These are phyloP conservation scores for Apocrypta bakeri DNA, from an alignment of 1,140 invertebrate genomes.

Conservation along the genomic window DNA sequence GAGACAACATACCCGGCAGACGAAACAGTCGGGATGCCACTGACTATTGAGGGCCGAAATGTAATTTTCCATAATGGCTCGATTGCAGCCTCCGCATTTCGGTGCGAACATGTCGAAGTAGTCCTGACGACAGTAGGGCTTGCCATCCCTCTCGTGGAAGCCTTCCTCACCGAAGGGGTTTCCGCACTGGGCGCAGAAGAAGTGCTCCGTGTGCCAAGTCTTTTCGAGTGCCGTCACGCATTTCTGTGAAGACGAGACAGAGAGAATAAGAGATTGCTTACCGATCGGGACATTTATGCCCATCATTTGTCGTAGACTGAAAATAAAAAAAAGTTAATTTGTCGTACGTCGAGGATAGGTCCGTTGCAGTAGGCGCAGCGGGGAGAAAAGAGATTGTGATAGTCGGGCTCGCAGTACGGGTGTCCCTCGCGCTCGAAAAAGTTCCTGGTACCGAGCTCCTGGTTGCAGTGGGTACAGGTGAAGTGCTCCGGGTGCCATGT, in stretches of 20 bases:
- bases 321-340: too few relatives aligned
- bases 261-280: neutral
- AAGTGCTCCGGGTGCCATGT: conserved; percentile 99
- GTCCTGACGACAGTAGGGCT: conserved; percentile 95
- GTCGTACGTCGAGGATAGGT: conserved; percentile 95
- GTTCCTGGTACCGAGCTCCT: conserved; percentile 96
- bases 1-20: conserved; percentile 91
- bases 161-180: conserved; percentile 97
- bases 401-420: conserved; percentile 98
- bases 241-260: conserved; percentile 83
- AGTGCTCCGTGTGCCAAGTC: conserved; percentile 99
- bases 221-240: conserved; percentile 98
- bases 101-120: conserved; percentile 99
- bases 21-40: conserved; percentile 99
- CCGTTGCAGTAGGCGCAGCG: conserved; percentile 98
- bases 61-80: conserved; percentile 99
- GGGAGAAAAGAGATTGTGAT: conserved; percentile 98
- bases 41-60: conserved; percentile 98
- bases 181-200: conserved; percentile 98
- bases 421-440: conserved; percentile 98
- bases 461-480: conserved; percentile 96
- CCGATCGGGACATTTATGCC: too few relatives aligned
- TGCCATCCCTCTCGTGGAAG: conserved; percentile 95
- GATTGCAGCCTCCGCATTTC: conserved; percentile 97
- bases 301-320: too few relatives aligned